These are phyloP conservation scores for Muricea muricata DNA, from an alignment of 92 coral and sea anemone genomes.

Conservation along the genomic window DNA sequence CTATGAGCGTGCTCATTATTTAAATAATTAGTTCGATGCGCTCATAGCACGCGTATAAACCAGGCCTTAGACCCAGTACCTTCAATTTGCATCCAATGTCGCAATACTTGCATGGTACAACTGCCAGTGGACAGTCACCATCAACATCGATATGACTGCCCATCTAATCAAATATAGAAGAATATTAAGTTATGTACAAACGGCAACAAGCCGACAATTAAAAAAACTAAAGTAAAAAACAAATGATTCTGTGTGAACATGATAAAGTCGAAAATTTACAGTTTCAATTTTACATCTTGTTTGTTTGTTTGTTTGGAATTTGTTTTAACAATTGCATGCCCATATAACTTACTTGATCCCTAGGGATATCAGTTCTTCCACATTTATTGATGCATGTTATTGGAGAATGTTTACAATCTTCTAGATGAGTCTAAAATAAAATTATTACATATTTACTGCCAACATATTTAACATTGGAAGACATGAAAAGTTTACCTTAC, in stretches of 20 bases:
- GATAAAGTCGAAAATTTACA: too few relatives aligned
- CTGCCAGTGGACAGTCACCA: slow-evolving; percentile 95
- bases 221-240: too few relatives aligned
- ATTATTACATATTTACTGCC: background rate
- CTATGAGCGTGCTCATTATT: too few relatives aligned
- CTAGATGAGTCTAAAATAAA: slow-evolving; percentile 79
- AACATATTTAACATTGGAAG: background rate
- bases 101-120: slow-evolving; percentile 85
- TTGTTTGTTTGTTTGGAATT: too few relatives aligned
- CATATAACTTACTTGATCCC: slow-evolving; percentile 84
- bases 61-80: slow-evolving; percentile 54
- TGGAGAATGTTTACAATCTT: slow-evolving; percentile 82
- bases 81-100: slow-evolving; percentile 93
- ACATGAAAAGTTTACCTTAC: background rate
- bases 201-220: too few relatives aligned
- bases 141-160: slow-evolving; percentile 85
- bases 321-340: too few relatives aligned
- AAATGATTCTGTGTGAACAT: too few relatives aligned
- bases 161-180: slow-evolving; percentile 75
- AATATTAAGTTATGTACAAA: background rate
- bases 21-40: too few relatives aligned
- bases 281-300: too few relatives aligned
- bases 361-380: slow-evolving; percentile 94
- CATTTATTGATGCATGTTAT: slow-evolving; percentile 90
- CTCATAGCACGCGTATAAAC: too few relatives aligned